Conservation (phyloP, 1,140 invertebrate genomes). For the Nasonia vitripennis region DNA sequence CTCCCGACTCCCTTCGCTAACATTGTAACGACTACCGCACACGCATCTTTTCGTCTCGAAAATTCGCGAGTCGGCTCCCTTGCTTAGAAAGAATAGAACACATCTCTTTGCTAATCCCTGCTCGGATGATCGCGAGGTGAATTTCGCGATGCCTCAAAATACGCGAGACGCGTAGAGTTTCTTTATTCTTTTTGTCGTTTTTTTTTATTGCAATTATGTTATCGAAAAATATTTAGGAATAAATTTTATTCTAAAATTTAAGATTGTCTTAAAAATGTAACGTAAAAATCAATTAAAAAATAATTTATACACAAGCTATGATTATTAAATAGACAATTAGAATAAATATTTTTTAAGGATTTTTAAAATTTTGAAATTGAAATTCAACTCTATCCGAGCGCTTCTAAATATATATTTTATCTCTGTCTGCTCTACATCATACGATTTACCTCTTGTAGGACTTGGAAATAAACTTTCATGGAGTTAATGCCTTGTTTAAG, state of each 20-base stretch:
- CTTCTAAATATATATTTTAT: slow-evolving; percentile 56
- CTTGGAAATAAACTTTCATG: slow-evolving; percentile 23
- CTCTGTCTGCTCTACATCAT: slow-evolving; percentile 44
- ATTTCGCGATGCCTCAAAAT: slow-evolving; percentile 21
- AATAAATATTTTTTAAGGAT: slow-evolving; percentile 6
- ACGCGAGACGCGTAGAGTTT: neutral
- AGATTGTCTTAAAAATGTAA: slow-evolving; percentile 49
- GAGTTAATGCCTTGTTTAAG: slow-evolving; percentile 21
- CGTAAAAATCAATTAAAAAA: slow-evolving; percentile 35
- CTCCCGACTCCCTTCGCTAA: neutral
- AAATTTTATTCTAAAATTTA: slow-evolving; percentile 43
- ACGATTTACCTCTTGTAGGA: slow-evolving; percentile 44
- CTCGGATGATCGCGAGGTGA: slow-evolving; percentile 30
- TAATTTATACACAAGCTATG: slow-evolving; percentile 32
- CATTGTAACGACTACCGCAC: neutral
- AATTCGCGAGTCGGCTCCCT: neutral
- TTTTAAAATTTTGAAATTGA: slow-evolving; percentile 33
- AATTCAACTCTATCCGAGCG: slow-evolving; percentile 43
- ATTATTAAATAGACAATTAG: neutral
- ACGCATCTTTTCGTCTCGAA: neutral
- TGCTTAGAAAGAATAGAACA: slow-evolving; percentile 40
- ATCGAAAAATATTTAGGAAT: slow-evolving; percentile 48
- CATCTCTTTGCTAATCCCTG: slow-evolving; percentile 21
- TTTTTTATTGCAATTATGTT: slow-evolving; percentile 38
- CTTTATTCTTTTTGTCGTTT: neutral